These are phyloP conservation scores for Blera fallax DNA, from an alignment of 2,888 invertebrate genomes.

Conservation along the genomic window DNA sequence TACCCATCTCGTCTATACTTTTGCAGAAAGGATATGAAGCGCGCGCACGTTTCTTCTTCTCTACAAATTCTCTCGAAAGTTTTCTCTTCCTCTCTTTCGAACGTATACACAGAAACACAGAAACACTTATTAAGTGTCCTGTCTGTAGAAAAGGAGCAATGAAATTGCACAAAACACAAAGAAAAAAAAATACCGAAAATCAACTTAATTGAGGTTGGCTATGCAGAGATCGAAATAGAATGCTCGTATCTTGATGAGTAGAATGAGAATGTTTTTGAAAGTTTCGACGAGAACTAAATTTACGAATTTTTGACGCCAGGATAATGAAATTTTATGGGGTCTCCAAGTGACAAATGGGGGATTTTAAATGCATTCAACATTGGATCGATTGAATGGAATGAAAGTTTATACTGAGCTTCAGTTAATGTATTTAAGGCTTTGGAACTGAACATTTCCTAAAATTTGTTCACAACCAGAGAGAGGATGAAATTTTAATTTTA, in stretches of 20 bases:
- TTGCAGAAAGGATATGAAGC: conserved; percentile 8
- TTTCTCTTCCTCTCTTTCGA: conserved; percentile 1
- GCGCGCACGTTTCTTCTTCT: conserved; percentile 42
- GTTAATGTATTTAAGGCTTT: no score
- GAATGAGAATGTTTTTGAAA: conserved; percentile 24
- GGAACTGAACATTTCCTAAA: no score
- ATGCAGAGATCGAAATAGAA: background rate
- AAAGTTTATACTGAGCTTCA: background rate
- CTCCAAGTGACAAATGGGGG: background rate
- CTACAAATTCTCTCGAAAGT: conserved; percentile 32
- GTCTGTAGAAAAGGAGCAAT: background rate
- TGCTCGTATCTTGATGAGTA: background rate
- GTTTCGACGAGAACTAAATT: conserved; percentile 31
- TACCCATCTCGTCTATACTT: background rate
- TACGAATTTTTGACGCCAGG: conserved; percentile 31
- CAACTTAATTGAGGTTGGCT: conserved; percentile 41
- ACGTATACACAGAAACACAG: background rate
- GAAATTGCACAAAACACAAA: background rate
- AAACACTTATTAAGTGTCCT: background rate
- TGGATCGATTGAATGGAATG: background rate
- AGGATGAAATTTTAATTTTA: no score
- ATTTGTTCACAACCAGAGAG: no score
- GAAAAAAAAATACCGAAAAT: conserved; percentile 7
- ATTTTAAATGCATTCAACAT: background rate
- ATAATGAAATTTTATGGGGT: conserved; percentile 34